A percentile compares a stretch with the other conserved stretches of the same genome.
Evolutionary conservation across 1,140 invertebrate genomes (phyloP).

Genomic region (Neoseiulus cucumeris): DNA sequence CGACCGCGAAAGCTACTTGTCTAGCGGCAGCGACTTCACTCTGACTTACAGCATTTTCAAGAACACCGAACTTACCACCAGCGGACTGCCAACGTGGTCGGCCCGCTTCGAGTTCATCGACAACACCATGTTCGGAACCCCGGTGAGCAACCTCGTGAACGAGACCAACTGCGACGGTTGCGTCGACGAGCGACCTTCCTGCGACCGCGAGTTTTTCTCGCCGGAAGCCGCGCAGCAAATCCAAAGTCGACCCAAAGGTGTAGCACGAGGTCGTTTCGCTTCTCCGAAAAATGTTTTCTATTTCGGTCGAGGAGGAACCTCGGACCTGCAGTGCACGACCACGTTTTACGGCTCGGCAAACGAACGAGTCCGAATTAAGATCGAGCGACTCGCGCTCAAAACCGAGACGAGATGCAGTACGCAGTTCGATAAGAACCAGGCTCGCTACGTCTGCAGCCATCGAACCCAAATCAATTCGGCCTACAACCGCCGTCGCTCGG

Average conservation of each 20-base stretch:
- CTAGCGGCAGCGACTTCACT: slow-evolving; percentile 7
- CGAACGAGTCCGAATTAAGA: slow-evolving; percentile 12
- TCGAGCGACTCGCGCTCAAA: slow-evolving; percentile 13
- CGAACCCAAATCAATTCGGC: slow-evolving; percentile 4
- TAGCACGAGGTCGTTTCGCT: slow-evolving; percentile 3
- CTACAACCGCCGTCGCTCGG: slow-evolving; percentile 13
- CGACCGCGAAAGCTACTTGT: not conserved
- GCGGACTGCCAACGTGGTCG: not conserved
- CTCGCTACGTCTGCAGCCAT: slow-evolving; percentile 13
- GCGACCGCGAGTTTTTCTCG: not conserved
- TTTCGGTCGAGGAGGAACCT: slow-evolving; percentile 17
- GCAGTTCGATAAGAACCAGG: slow-evolving; percentile 13
- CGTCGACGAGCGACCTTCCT: not conserved
- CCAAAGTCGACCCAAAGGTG: not conserved
- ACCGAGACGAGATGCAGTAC: slow-evolving; percentile 13
- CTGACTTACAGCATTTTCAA: not conserved
- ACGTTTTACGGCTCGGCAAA: slow-evolving; percentile 13
- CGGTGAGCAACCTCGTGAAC: not conserved
- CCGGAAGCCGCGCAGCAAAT: not conserved
- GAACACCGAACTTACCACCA: not conserved
- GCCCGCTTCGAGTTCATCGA: not conserved
- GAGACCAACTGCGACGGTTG: not conserved
- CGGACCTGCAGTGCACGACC: slow-evolving; percentile 15
- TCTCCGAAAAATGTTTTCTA: slow-evolving; percentile 18
- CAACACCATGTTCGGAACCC: slow-evolving; percentile 1